These are phyloP conservation scores for Drosophila stalkeri DNA, from an alignment of 2,888 invertebrate genomes.

Conservation along the genomic window DNA sequence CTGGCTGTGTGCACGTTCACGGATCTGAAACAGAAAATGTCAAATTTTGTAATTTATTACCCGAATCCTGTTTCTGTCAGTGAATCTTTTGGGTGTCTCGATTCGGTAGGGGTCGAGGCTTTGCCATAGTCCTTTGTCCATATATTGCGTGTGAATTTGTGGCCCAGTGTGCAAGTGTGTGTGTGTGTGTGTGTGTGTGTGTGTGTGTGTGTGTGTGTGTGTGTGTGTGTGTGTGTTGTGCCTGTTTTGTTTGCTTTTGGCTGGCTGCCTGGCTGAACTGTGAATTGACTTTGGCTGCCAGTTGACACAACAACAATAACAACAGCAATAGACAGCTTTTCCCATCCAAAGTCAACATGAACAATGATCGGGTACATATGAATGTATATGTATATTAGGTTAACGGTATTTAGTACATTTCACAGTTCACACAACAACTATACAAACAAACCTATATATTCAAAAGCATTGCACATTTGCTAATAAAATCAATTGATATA, in stretches of 20 bases:
- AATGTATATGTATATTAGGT: constrained; percentile 38
- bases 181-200: constrained; percentile 45
- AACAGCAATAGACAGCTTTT: constrained; percentile 64
- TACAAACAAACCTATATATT: too few relatives aligned
- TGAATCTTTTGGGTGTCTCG: constrained; percentile 77
- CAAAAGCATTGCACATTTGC: neutral
- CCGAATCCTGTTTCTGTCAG: constrained; percentile 84
- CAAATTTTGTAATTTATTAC: constrained; percentile 85
- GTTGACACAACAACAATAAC: constrained; percentile 55
- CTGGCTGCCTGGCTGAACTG: constrained; percentile 57
- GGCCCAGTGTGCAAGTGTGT: constrained; percentile 43
- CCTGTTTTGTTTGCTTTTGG: constrained; percentile 64
- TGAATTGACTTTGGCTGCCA: constrained; percentile 81
- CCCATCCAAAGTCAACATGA: constrained; percentile 73
- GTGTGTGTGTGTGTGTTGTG: constrained; percentile 53
- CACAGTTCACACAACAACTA: constrained; percentile 32
- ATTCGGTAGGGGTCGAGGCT: constrained; percentile 41
- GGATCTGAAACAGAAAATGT: constrained; percentile 85
- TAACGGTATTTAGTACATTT: constrained; percentile 54
- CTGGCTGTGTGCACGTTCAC: constrained; percentile 63
- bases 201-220: constrained; percentile 43
- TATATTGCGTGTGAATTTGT: constrained; percentile 76
- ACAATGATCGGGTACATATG: constrained; percentile 67
- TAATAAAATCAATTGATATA: neutral
- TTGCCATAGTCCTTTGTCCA: constrained; percentile 67